Evolutionary conservation across 2,888 invertebrate genomes (phyloP).

Genomic region (Heliconius ethilla): DNA sequence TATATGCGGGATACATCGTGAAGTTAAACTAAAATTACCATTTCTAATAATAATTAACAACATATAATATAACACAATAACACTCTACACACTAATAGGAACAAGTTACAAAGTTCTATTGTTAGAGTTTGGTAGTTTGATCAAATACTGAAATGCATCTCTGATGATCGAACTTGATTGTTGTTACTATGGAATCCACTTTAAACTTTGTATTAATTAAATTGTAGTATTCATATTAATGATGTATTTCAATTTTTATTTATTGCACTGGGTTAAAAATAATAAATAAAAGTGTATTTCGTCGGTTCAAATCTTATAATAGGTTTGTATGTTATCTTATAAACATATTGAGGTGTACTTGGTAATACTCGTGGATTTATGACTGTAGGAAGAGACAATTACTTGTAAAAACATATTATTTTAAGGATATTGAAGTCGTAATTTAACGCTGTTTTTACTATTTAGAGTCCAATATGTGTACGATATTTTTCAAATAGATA

Average conservation of each 20-base stretch:
- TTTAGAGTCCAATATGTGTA: too few species aligned
- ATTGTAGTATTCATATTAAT: background rate
- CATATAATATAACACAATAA: background rate
- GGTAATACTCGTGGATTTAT: too few species aligned
- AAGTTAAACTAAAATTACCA: background rate
- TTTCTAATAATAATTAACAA: background rate
- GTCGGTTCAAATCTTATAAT: too few species aligned
- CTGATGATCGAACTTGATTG: slow-evolving; percentile 21
- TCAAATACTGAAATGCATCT: slow-evolving; percentile 26
- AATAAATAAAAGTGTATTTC: background rate
- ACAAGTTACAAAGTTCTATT: slow-evolving; percentile 25
- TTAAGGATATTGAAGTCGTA: too few species aligned
- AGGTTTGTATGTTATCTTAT: too few species aligned
- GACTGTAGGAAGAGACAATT: too few species aligned
- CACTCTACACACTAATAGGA: slow-evolving; percentile 6
- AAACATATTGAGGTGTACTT: too few species aligned
- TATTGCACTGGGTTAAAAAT: background rate
- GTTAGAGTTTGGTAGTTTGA: slow-evolving; percentile 17
- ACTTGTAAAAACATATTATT: too few species aligned
- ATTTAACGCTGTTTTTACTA: too few species aligned
- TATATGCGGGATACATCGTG: background rate
- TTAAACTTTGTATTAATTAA: slow-evolving; percentile 10
- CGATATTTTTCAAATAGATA: too few species aligned
- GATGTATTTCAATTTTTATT: background rate
- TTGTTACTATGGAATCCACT: slow-evolving; percentile 20